Evolutionary conservation across 1,140 invertebrate genomes (phyloP).

Genomic region (Diuraphis noxia): DNA sequence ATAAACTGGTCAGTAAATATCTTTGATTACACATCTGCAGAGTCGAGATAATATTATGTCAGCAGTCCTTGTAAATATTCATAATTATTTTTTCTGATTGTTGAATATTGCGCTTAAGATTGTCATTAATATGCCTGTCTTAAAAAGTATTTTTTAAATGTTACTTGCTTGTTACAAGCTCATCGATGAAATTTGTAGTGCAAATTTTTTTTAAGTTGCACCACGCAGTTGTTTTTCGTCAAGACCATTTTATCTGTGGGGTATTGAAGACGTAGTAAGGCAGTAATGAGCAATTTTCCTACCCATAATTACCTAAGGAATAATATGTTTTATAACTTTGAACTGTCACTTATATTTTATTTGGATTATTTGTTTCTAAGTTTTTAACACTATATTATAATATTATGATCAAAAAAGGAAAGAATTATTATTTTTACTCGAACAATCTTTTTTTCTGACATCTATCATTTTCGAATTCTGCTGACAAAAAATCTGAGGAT

Average conservation of each 20-base stretch:
- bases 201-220: not conserved
- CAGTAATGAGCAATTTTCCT: not conserved
- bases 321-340: no score
- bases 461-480: not conserved
- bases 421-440: no score
- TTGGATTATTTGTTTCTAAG: no score
- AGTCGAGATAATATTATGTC: not conserved
- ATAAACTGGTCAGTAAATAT: not conserved
- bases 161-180: not conserved
- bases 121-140: not conserved
- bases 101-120: not conserved
- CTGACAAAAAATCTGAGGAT: not conserved
- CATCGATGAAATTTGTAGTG: not conserved
- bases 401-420: no score
- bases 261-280: not conserved
- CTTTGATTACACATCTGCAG: not conserved
- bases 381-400: no score
- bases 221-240: not conserved
- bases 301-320: no score
- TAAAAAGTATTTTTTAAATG: not conserved
- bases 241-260: not conserved
- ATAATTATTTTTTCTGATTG: not conserved
- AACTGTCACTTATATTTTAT: no score
- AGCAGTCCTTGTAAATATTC: not conserved
- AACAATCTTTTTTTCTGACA: no score